These are phyloP conservation scores for Pristionchus maxplancki DNA, from an alignment of 2,888 invertebrate species.

Conservation along the genomic window DNA sequence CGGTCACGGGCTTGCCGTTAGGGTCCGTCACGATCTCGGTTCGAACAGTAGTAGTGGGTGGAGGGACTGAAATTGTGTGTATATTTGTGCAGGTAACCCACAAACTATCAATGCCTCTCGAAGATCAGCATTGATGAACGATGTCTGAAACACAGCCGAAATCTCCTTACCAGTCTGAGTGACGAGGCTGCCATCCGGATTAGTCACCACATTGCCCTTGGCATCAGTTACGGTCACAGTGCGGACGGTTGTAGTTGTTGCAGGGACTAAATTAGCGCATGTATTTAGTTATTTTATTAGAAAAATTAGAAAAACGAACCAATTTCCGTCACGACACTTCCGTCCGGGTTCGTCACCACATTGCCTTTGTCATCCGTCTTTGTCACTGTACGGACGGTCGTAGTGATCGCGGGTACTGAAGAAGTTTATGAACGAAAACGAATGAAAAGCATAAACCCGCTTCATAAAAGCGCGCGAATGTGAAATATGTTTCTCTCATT, in stretches of 20 bases:
- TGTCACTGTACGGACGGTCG: not conserved
- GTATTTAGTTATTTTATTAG: no score
- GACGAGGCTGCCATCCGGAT: not conserved
- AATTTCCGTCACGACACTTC: not conserved
- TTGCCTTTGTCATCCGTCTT: not conserved
- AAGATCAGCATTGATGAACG: no score
- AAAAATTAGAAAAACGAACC: no score
- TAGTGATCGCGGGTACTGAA: no score
- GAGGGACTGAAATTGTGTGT: not conserved
- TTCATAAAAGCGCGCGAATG: no score
- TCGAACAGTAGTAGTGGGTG: not conserved
- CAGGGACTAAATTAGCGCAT: not conserved
- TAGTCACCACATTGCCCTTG: not conserved
- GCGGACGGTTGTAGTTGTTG: not conserved
- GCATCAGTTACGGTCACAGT: not conserved
- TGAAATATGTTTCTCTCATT: no score
- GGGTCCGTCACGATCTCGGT: not conserved
- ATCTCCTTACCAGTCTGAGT: not conserved
- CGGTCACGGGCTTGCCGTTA: not conserved
- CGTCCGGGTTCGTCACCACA: not conserved
- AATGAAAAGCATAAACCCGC: no score
- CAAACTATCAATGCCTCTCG: not conserved
- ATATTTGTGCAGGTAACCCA: not conserved
- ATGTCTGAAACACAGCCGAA: no score
- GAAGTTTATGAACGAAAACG: no score